A percentile compares a stretch with the other conserved stretches of the same genome.
These are phyloP conservation scores for Anastatus disparis DNA, from an alignment of 1,140 invertebrate genomes.

Conservation along the genomic window DNA sequence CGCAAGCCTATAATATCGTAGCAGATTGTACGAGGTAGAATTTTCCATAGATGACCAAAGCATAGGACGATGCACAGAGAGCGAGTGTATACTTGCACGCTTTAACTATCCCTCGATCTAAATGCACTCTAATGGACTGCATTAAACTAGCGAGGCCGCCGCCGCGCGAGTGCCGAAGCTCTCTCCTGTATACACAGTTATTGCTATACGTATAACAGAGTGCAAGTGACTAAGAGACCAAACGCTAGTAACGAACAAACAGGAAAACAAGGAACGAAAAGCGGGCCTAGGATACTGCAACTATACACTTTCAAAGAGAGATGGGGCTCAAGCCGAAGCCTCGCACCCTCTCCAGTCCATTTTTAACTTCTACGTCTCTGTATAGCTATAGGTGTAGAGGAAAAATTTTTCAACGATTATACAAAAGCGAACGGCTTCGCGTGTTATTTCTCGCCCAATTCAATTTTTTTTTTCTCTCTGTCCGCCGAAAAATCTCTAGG, in stretches of 20 bases:
- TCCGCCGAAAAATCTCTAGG: slow-evolving; percentile 11
- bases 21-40: slow-evolving; percentile 51
- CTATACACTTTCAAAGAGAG: slow-evolving; percentile 31
- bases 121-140: slow-evolving; percentile 63
- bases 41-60: slow-evolving; percentile 58
- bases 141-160: slow-evolving; percentile 48
- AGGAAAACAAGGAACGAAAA: not conserved
- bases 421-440: not conserved
- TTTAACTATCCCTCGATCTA: slow-evolving; percentile 65
- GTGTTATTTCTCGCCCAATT: slow-evolving; percentile 11
- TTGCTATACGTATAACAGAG: no score
- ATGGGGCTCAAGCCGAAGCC: not conserved
- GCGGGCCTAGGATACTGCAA: no score
- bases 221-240: no score
- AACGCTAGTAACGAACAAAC: not conserved
- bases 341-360: no score
- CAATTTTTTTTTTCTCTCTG: not conserved
- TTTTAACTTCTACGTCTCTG: no score
- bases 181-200: no score
- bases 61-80: slow-evolving; percentile 40
- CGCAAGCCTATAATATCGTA: no score
- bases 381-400: not conserved
- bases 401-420: slow-evolving; percentile 31
- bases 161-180: no score
- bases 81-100: slow-evolving; percentile 43